Conservation (phyloP, 1,140 invertebrate genomes). For the Drosophila bipectinata region DNA sequence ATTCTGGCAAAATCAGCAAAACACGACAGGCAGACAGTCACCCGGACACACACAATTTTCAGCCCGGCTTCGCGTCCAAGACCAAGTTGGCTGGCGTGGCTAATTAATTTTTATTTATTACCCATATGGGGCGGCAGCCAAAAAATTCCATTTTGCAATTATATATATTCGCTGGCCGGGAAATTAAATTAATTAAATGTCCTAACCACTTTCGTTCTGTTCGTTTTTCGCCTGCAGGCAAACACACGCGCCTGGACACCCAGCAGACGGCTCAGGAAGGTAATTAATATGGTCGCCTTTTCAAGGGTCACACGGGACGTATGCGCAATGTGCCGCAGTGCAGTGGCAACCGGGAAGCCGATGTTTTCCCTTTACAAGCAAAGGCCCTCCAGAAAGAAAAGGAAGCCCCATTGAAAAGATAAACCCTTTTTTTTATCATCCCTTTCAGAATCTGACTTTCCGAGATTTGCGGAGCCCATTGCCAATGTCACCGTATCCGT, state of each 20-base stretch:
- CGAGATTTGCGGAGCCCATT: constrained; percentile 94
- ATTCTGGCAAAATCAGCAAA: constrained; percentile 68
- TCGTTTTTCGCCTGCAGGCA: constrained; percentile 54
- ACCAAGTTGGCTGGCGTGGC: constrained; percentile 55
- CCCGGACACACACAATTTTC: neutral
- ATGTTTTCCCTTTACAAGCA: constrained; percentile 16
- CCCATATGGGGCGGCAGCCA: constrained; percentile 44
- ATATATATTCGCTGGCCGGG: constrained; percentile 34
- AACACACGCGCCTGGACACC: constrained; percentile 69
- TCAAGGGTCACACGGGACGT: constrained; percentile 29
- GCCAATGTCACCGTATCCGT: constrained; percentile 96
- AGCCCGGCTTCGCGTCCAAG: constrained; percentile 22
- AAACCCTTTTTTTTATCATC: neutral
- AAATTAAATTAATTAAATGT: constrained; percentile 69
- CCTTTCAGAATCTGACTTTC: constrained; percentile 86
- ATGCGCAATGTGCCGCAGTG: constrained; percentile 63
- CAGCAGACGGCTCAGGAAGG: constrained; percentile 76
- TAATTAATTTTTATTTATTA: constrained; percentile 83
- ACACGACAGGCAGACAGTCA: constrained; percentile 50
- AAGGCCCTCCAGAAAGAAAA: constrained; percentile 44
- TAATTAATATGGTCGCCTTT: constrained; percentile 64
- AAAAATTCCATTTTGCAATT: constrained; percentile 51
- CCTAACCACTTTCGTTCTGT: constrained; percentile 44
- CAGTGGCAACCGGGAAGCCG: constrained; percentile 5
- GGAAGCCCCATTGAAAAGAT: constrained; percentile 2